Evolutionary conservation across 2,888 invertebrate genomes (phyloP), one percentile per base, ranked within the genome.

Genomic region (Eupithecia inturbata): DNA sequence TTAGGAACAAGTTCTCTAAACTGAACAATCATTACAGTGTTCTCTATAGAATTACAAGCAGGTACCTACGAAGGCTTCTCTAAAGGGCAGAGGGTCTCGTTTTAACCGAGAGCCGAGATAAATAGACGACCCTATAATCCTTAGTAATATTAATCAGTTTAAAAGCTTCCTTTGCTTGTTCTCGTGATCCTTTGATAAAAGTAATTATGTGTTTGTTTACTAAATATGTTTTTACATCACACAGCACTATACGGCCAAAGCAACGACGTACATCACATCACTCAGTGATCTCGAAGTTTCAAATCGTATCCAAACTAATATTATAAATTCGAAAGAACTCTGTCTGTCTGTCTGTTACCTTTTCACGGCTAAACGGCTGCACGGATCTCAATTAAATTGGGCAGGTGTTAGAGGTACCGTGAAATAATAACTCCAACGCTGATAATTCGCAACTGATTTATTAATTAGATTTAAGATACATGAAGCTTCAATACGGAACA

Each of bases 61-160:
- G 10, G n/a, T 10, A 33, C 19, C 12, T 64, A 36, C n/a, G n/a
- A 22, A n/a, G 36, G 33, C 36, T 36, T 33, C 63, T 63, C 63
- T 62, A 64, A 64, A 64, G 36, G 36, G 63, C 36, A 5, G 36
- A 36, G 33, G 63, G 63, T 64, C 62, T 31, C 28, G 28, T 12
- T 28, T 7, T 7, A 53, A 53, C 22, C 49, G 49, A 53, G 22
- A 62, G 7, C 57, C 57, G 57, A 62, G n/a, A n/a, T n/a, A n/a
- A 62, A 31, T 62, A 62, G 19, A 36, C 63, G 33, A 64, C 63
- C 63, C 22, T 64, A 4, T 36, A n/a, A 19, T 33, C 33, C 63
- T 33, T 53, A 22, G 22, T n/a, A 60, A 22, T 28, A 63, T 33
- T 33, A 64, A 64, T 64, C 63, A 64, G n/a, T 64, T 64, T n/a